Conservation (phyloP, 1,140 invertebrate genomes). For the Neomicropteryx cornuta region DNA sequence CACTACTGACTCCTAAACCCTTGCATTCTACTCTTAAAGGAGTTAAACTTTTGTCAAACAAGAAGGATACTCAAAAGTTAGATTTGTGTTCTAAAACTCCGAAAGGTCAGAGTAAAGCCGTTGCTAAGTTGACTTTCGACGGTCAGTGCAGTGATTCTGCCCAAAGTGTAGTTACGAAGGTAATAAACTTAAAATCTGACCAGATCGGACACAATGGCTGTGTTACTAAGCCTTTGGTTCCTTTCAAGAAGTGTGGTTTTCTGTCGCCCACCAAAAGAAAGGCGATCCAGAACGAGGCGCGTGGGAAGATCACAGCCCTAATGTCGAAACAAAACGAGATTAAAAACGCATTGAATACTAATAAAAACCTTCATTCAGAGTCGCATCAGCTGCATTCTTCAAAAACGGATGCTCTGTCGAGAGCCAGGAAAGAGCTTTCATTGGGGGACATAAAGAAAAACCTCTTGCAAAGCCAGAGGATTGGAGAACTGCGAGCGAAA, state of each 20-base stretch:
- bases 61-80: slow-evolving; percentile 10
- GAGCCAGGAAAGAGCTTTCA: slow-evolving; percentile 43
- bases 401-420: slow-evolving; percentile 28
- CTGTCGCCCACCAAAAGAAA: slow-evolving; percentile 29
- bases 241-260: slow-evolving; percentile 28
- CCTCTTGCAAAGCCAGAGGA: slow-evolving; percentile 47
- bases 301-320: no score
- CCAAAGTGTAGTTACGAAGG: not conserved
- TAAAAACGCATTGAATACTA: no score
- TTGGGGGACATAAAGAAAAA: slow-evolving; percentile 55
- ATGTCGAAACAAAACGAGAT: no score
- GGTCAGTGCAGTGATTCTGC: slow-evolving; percentile 3
- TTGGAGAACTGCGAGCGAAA: slow-evolving; percentile 52
- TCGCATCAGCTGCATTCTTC: no score
- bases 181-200: no score
- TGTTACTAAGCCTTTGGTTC: no score
- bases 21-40: slow-evolving; percentile 4
- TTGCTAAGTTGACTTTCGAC: slow-evolving; percentile 22
- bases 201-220: no score
- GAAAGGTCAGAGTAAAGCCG: slow-evolving; percentile 23
- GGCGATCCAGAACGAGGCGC: no score
- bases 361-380: no score
- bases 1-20: slow-evolving; percentile 2
- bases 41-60: slow-evolving; percentile 12
- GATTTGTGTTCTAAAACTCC: slow-evolving; percentile 9